Base-by-base conservation (phyloP, 1,140 invertebrate species). In the Apis florea region DNA sequence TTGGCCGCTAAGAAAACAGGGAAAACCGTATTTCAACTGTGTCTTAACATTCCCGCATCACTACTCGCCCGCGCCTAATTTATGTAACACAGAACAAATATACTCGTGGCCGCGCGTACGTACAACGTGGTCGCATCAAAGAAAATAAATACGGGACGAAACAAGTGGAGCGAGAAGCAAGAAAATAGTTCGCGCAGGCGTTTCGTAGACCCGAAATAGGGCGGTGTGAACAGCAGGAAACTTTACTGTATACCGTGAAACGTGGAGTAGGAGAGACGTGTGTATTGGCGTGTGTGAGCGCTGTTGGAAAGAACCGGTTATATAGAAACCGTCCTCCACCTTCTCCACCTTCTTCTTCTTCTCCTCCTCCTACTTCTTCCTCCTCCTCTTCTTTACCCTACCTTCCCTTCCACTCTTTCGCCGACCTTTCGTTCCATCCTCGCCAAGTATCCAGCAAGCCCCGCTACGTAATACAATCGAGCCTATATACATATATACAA, bases 301-400 rank as follows among this genome's bases (percentile, higher is more conserved):
- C 68, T 74, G 73, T 80, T 86, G 83, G 89, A 87, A 90, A 90
- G 89, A 92, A 92, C 91, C 92, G 92, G 92, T 93, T 93, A 89
- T 91, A 88, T 90, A 91, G 89, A 85, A 90, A 91, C 88, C 89
- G 82, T 91, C 89, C 87, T 86, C 88, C 87, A 87, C 86, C 74
- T 86, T 89, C 86, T 89, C 69, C 89, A 83, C 82, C 86, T 72
- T 84, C 87, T 83, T 85, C 83, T 89, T 83, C 76, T 66, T 59
- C 82, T 76, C 8, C 49, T 24, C n/a, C 86, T 69, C 81, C 86
- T 40, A 21, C 54, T 89, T 77, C 73, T 69, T 54, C 47, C n/a
- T 78, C 54, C 54, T 71, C 53, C 15, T 54, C 69, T 31, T 31
- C 15, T 47, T 49, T 64, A 72, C 83, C 71, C 58, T 71, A 21